These are phyloP conservation scores for Omphaloscelis lunosa DNA, from an alignment of 2,888 invertebrate species.

Conservation along the genomic window DNA sequence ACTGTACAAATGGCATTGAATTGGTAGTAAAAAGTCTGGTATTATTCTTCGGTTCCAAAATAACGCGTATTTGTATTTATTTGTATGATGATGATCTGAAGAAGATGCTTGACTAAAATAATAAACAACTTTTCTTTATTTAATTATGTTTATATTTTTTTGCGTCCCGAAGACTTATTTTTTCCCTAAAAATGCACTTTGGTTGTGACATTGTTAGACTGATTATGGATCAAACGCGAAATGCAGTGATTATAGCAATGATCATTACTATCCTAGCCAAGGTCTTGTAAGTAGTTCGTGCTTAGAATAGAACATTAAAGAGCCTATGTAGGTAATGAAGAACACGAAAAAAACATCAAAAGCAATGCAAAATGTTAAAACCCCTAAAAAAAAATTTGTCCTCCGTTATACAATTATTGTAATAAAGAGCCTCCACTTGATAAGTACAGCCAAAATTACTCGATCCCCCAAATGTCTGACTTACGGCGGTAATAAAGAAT, in stretches of 20 bases:
- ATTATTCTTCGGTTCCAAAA: too few species aligned
- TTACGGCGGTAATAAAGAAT: slow-evolving; percentile 47
- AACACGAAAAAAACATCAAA: background rate
- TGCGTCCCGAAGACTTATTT: too few species aligned
- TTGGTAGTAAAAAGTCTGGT: too few species aligned
- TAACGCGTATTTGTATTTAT: background rate
- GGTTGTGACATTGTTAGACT: background rate
- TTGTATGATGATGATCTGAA: background rate
- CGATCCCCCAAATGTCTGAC: slow-evolving; percentile 27
- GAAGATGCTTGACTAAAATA: background rate
- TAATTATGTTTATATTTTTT: background rate
- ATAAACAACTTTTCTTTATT: background rate
- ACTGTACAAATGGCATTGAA: too few species aligned
- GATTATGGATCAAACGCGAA: background rate
- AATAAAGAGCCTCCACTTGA: slow-evolving; percentile 21
- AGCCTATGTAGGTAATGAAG: background rate
- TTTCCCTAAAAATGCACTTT: background rate
- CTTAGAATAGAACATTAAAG: background rate
- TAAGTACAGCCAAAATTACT: slow-evolving; percentile 28
- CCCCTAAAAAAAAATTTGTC: background rate
- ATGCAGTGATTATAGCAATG: background rate
- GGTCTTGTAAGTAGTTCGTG: background rate
- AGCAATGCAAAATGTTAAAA: slow-evolving; percentile 3
- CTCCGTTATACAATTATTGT: background rate
- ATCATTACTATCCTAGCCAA: too few species aligned